Evolutionary conservation across 1,140 invertebrate genomes (phyloP), one percentile per base, ranked within the genome.

Genomic region (Saccostrea cuccullata): DNA sequence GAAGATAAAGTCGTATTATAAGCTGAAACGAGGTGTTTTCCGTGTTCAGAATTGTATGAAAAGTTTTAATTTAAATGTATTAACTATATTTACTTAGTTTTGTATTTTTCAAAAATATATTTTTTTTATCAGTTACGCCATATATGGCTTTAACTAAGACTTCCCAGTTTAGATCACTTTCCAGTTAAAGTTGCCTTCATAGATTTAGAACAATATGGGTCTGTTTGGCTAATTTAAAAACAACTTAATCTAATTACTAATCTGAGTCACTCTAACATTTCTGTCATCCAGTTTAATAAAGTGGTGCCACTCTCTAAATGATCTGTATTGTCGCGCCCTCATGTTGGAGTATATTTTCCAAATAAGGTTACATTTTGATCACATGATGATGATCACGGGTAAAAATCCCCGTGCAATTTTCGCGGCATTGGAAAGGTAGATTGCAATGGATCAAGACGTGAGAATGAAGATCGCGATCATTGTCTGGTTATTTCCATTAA

Each of bases 261-360:
- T 40, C 82, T 83, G 82, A 23, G 82, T 83, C 82, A 83, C 36
- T 83, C 30, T 47, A 83, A 83, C 82, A 83, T 83, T 83, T 83
- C 82, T 83, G 82, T 83, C 82, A 83, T 83, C 82, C 82, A 83
- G 82, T 83, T n/a, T 83, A 70, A 83, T 40, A 83, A 83, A 40
- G 82, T 83, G 82, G 20, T 13, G 26, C 36, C 26, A 83, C 82
- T 83, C 82, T 83, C 82, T 83, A 83, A 83, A 83, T 40, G 82
- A 83, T 36, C 11, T 83, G 36, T 83, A 40, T 83, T 83, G 82
- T 83, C 40, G 30, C 82, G 26, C 82, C 82, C 30, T 36, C 82
- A 83, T 83, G 82, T 83, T 47, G 82, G 36, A 47, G 82, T 77
- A 47, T 20, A 83, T 83, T 77, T 77, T 77, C 73, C 73, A 77